These are phyloP conservation scores for Drosophila gunungcola DNA, from an alignment of 1,140 invertebrate species.

Conservation along the genomic window DNA sequence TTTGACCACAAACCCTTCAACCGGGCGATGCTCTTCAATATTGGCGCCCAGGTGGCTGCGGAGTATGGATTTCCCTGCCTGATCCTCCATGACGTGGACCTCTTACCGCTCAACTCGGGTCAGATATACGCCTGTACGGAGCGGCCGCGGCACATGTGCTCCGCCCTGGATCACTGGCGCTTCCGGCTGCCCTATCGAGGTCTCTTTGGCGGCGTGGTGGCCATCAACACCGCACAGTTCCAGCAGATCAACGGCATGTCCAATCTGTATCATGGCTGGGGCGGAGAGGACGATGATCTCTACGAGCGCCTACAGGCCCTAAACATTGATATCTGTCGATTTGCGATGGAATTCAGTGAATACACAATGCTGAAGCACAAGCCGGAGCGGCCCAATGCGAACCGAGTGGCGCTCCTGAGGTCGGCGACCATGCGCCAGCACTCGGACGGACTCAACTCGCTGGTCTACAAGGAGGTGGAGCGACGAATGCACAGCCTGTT, in stretches of 20 bases:
- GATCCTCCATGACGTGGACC: constrained; percentile 97
- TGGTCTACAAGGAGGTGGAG: constrained; percentile 88
- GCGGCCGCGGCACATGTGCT: constrained; percentile 96
- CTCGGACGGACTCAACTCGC: constrained; percentile 89
- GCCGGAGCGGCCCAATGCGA: constrained; percentile 85
- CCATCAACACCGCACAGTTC: constrained; percentile 90
- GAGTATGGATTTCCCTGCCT: constrained; percentile 92
- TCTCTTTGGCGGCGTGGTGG: constrained; percentile 91
- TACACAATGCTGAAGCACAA: constrained; percentile 92
- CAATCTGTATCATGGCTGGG: constrained; percentile 94
- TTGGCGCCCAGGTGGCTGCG: constrained; percentile 93
- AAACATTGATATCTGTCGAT: constrained; percentile 88
- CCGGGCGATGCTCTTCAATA: constrained; percentile 96
- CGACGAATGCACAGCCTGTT: constrained; percentile 86
- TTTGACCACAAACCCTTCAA: constrained; percentile 92
- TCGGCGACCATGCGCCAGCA: constrained; percentile 86
- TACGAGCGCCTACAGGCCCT: constrained; percentile 87
- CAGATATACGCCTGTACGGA: constrained; percentile 97
- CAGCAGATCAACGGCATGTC: constrained; percentile 94
- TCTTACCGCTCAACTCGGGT: constrained; percentile 94
- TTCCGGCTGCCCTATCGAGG: constrained; percentile 91
- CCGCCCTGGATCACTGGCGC: constrained; percentile 94
- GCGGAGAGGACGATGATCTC: constrained; percentile 96
- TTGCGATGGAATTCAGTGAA: constrained; percentile 89
- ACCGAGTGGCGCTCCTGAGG: constrained; percentile 66